Evolutionary conservation across 2,888 invertebrate species (phyloP).

Genomic region (Luffia ferchaultella): DNA sequence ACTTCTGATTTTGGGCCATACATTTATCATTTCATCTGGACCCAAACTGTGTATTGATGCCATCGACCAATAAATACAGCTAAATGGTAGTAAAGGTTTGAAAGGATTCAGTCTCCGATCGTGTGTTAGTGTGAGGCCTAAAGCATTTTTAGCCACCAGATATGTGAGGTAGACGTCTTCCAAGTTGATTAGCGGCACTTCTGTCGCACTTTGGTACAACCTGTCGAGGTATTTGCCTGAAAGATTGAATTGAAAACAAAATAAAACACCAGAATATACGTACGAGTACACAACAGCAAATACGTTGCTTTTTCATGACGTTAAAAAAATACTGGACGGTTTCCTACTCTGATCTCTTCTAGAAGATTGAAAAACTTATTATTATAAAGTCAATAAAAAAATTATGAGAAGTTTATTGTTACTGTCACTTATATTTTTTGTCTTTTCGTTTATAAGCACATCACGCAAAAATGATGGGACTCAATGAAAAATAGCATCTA

Average conservation of each 20-base stretch:
- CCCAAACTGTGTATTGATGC: constrained; percentile 31
- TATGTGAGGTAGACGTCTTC: constrained; percentile 81
- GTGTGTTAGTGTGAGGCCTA: constrained; percentile 62
- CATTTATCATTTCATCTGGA: constrained; percentile 24
- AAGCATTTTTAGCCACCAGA: constrained; percentile 62
- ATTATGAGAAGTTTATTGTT: no score
- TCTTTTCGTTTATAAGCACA: no score
- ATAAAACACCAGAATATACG: not conserved
- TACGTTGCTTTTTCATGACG: no score
- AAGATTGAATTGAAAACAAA: no score
- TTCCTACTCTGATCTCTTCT: no score
- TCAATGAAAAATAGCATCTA: no score
- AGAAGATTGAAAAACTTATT: no score
- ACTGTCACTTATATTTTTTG: no score
- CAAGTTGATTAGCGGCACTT: constrained; percentile 68
- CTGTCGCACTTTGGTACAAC: constrained; percentile 61
- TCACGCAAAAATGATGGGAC: no score
- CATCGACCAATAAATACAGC: constrained; percentile 32
- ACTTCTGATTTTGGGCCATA: constrained; percentile 25
- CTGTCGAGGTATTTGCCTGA: constrained; percentile 33
- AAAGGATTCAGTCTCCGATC: constrained; percentile 58
- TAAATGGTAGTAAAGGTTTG: constrained; percentile 24
- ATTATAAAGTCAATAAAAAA: no score
- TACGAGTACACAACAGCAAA: no score
- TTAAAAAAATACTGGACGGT: no score